Base-by-base conservation (phyloP, 2,113 vertebrate genomes). In the Tonatia bakeri region DNA sequence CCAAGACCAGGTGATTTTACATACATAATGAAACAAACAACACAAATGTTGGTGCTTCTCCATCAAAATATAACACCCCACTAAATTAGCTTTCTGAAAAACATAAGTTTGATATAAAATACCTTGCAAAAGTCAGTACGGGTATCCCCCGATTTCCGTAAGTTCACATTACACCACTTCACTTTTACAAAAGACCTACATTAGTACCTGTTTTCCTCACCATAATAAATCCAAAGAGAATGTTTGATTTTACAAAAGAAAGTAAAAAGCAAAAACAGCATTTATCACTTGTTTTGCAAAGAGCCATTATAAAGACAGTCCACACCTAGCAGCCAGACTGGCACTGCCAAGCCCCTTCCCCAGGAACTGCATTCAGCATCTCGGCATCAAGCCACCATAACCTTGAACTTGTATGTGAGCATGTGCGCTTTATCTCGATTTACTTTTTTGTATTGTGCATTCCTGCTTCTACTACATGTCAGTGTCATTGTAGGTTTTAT, bases 101-200 rank as follows among this genome's bases (percentile, higher is more conserved):
- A 76, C 20, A 80, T 11, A 73, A 75, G 45, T 91, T 85, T 88
- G 31, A 83, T 40, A 82, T n/a, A 94, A 96, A 95, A 89, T 47
- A 69, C 12, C 40, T 59, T 92, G 90, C 11, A 76, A 81, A 87
- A 77, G n/a, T 70, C 75, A 97, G 61, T 45, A 92, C 4, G 5
- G 69, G 22, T 72, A 40, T 72, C 38, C 38, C 38, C 12, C 12
- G 22, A 10, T 72, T 72, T 72, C 40, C 6, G 5, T 26, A 72
- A 72, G 38, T 72, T 40, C 22, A 26, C 12, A 40, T 72, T 14
- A 14, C 38, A 72, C 12, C 12, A 72, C 38, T 72, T 72, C 22
- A 43, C 22, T 40, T 72, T 72, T 40, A 72, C 38, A 38, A 72
- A 72, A 40, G 69, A 40, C 69, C 22, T 72, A 72, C 38, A 40